These are phyloP conservation scores for Pipa parva DNA, from an alignment of 2,113 vertebrate species.

Conservation along the genomic window DNA sequence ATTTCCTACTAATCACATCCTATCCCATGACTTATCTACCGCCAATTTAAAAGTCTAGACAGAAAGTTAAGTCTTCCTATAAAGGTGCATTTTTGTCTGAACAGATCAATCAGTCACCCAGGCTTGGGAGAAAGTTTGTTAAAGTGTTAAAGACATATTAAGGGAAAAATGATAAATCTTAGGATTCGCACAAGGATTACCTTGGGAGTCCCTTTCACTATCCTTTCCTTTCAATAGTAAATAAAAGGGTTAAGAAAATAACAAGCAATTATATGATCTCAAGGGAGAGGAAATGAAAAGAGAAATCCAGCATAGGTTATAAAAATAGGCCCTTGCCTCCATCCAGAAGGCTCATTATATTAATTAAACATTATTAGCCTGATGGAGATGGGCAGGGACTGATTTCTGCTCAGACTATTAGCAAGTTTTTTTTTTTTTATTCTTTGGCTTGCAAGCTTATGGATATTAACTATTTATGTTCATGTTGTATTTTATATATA, in stretches of 20 bases:
- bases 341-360: constrained; percentile 72
- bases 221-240: background rate
- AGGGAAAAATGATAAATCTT: too few relatives aligned
- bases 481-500: too few relatives aligned
- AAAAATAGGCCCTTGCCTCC: constrained; percentile 72
- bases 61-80: too few relatives aligned
- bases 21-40: too few relatives aligned
- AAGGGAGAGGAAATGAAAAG: constrained; percentile 66
- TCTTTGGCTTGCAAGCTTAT: constrained; percentile 58
- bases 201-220: background rate
- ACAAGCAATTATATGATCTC: constrained; percentile 60
- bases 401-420: constrained; percentile 54
- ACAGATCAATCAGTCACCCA: too few relatives aligned
- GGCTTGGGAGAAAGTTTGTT: too few relatives aligned
- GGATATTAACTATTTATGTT: constrained; percentile 67
- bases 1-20: too few relatives aligned
- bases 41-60: too few relatives aligned
- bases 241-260: constrained; percentile 45
- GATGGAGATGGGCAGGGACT: constrained; percentile 58
- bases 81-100: too few relatives aligned
- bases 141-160: too few relatives aligned
- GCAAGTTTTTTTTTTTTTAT: constrained; percentile 63
- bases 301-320: constrained; percentile 67
- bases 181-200: background rate
- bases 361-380: constrained; percentile 78